These are phyloP conservation scores for Hystrix brachyura DNA, from an alignment of 2,113 vertebrate species.

Conservation along the genomic window DNA sequence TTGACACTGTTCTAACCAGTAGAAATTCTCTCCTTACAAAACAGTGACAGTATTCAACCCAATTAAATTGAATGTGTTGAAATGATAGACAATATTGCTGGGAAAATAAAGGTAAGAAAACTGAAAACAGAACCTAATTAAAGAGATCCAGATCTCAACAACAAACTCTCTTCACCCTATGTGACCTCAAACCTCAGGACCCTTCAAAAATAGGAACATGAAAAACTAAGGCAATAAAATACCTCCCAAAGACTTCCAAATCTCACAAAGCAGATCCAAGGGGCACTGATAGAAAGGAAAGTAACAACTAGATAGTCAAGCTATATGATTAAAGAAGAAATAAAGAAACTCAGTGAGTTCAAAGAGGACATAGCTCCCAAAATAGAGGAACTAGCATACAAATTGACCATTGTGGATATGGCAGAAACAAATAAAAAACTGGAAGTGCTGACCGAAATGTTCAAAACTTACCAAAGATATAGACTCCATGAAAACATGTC, in stretches of 20 bases:
- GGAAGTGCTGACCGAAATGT: neutral
- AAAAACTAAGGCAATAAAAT: neutral
- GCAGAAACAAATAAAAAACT: neutral
- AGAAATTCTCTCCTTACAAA: neutral
- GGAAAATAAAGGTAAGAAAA: neutral
- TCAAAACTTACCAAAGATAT: neutral
- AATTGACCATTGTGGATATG: neutral
- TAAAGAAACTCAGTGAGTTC: neutral
- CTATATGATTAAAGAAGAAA: neutral
- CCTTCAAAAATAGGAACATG: neutral
- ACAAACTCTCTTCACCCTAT: neutral
- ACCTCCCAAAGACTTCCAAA: neutral
- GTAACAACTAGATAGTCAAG: neutral
- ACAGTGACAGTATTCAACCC: neutral
- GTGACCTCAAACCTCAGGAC: neutral
- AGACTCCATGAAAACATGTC: neutral
- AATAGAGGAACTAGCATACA: neutral
- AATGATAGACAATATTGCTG: neutral
- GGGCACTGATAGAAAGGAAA: neutral
- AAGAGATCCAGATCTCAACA: neutral
- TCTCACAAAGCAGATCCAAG: neutral
- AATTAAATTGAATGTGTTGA: neutral
- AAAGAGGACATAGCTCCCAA: neutral
- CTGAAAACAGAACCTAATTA: neutral
- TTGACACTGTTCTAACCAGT: neutral